phyloP scores from a whole-genome alignment of 2,888 invertebrate genomes.

The Sceliomorpha sp. region DNA sequence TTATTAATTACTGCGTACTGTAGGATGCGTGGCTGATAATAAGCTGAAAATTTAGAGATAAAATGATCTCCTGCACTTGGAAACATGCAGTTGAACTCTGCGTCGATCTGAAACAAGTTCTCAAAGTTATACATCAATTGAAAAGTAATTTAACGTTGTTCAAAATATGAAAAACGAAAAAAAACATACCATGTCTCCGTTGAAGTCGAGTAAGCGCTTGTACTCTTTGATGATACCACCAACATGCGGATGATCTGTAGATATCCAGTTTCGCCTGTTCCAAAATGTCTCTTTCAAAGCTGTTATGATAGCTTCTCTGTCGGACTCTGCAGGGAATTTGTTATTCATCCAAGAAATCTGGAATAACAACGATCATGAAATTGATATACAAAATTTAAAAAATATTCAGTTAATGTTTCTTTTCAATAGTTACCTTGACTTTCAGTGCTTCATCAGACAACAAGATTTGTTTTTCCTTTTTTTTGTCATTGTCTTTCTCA shows the following conservation, averaged over 20 bases:
- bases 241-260: conserved; percentile 14
- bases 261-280: conserved; percentile 33
- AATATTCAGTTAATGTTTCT: conserved; percentile 5
- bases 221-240: conserved; percentile 26
- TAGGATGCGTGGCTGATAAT: conserved; percentile 30
- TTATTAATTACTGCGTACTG: conserved; percentile 19
- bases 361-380: conserved; percentile 6
- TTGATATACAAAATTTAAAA: conserved; percentile 1
- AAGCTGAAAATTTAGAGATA: conserved; percentile 27
- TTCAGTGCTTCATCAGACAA: conserved; percentile 12
- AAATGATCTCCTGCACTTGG: conserved; percentile 17
- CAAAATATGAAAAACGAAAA: conserved; percentile 8
- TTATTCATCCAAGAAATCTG: conserved; percentile 19
- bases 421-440: conserved; percentile 10
- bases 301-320: conserved; percentile 8
- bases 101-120: conserved; percentile 36
- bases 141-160: conserved; percentile 1
- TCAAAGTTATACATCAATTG: conserved; percentile 1
- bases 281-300: conserved; percentile 19
- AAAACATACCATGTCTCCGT: conserved; percentile 21
- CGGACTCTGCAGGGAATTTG: conserved; percentile 9
- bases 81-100: conserved; percentile 26
- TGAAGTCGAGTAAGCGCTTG: conserved; percentile 28
- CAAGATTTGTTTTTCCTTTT: conserved; percentile 17
- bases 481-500: conserved; percentile 10